phyloP scores from a whole-genome alignment of 2,797 vertebrate species.

The Otus scops region DNA sequence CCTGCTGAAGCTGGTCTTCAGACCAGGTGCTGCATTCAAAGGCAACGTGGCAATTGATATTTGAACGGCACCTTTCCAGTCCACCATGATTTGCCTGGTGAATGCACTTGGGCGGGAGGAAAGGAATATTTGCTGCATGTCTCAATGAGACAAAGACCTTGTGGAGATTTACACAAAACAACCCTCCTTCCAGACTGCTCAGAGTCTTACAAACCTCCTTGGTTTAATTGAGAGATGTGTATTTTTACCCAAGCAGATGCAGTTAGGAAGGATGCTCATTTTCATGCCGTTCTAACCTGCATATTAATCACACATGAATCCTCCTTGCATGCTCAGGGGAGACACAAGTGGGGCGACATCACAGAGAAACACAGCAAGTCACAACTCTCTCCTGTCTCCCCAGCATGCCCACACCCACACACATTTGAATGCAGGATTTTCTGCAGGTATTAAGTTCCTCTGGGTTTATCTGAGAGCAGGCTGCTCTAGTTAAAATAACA shows the following conservation, averaged over 20 bases:
- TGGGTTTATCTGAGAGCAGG: slow-evolving; percentile 68
- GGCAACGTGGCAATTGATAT: rapidly evolving
- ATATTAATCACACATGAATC: not conserved
- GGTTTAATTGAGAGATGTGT: not conserved
- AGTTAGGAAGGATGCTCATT: not conserved
- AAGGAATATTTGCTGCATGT: rapidly evolving
- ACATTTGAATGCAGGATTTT: slow-evolving; percentile 60
- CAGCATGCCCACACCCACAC: not conserved
- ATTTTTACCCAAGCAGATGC: not conserved
- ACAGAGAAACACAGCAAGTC: not conserved
- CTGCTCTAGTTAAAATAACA: slow-evolving; percentile 74
- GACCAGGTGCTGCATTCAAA: not conserved
- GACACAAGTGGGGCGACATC: not conserved
- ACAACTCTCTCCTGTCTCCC: not conserved
- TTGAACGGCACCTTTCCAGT: not conserved
- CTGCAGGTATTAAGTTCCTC: slow-evolving; percentile 60
- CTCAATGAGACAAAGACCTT: not conserved
- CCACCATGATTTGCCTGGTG: not conserved
- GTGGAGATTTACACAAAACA: not conserved
- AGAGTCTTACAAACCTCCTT: not conserved
- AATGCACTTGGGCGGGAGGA: not conserved
- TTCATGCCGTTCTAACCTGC: not conserved
- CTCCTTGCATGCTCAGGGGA: not conserved
- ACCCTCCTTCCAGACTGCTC: not conserved
- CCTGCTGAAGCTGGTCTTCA: not conserved